These are phyloP conservation scores for Leptinotarsa defecta DNA, from an alignment of 1,140 invertebrate species.

Conservation along the genomic window DNA sequence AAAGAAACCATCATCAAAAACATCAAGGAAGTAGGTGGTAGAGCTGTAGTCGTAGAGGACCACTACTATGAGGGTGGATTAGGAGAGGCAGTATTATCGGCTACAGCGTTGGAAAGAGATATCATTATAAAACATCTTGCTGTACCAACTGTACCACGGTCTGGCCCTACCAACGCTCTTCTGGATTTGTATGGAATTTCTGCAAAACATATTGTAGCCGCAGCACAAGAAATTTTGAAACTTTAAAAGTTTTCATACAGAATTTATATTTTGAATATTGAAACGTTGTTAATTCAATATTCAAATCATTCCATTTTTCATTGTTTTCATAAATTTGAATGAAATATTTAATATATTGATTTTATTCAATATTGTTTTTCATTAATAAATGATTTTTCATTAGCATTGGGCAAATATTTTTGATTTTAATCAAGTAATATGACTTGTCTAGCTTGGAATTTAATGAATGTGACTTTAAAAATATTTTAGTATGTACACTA, in stretches of 20 bases:
- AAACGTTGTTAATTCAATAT: no score
- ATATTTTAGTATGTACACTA: no score
- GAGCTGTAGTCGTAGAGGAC: conserved; percentile 93
- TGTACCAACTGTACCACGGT: conserved; percentile 87
- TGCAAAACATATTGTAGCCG: conserved; percentile 75
- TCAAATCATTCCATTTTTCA: no score
- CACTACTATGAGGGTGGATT: conserved; percentile 96
- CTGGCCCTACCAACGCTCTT: conserved; percentile 83
- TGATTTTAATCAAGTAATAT: no score
- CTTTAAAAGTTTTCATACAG: conserved; percentile 53
- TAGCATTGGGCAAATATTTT: no score
- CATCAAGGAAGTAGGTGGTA: conserved; percentile 79
- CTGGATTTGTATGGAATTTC: conserved; percentile 90
- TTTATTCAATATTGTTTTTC: no score
- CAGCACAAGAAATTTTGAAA: conserved; percentile 69
- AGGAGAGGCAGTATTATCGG: conserved; percentile 90
- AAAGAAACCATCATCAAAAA: conserved; percentile 74
- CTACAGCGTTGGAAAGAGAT: conserved; percentile 72
- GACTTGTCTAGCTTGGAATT: no score
- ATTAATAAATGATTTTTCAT: no score
- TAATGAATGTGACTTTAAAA: no score
- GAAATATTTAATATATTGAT: no score
- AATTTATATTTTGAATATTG: not conserved
- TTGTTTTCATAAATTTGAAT: no score
- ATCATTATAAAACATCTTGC: conserved; percentile 84